Base-by-base conservation (phyloP, 1,140 invertebrate species). In the Zaprionus africanus region DNA sequence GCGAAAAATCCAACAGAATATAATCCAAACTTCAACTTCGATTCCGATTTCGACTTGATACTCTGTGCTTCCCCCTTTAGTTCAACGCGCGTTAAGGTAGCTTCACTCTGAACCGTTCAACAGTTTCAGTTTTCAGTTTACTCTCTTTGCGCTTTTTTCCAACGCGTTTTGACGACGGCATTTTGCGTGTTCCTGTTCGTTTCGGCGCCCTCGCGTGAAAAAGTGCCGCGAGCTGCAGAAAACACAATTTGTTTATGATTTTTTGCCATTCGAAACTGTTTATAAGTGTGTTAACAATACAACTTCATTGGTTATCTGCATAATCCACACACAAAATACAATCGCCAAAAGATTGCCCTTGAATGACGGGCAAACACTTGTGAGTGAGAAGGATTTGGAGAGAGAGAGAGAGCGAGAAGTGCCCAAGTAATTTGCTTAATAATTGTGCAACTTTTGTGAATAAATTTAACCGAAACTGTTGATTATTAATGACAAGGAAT, bases 131-230 rank as follows among this genome's bases (percentile, higher is more conserved):
- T 51, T 51, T 22, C 46, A 51, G 46, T 51, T 51, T 51, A 19
- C 41, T 51, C 64, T 66, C 34, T 22, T 22, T 36, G 26, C 70
- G 49, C 15, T 60, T 64, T 62, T 64, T 62, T 60, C 58, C 38
- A 62, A 46, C 28, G 46, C 19, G 31, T 61, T 81, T 78, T 82
- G 26, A 82, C 81, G 81, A 80, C 81, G 81, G 81, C 81, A 58
- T 81, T 80, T 81, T 68, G 75, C 76, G 31, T 26, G 24, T 34
- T 22, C 24, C 11, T 22, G 11, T 19, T 41, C 5, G 19, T 24
- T 41, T 19, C 57, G 51, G 12, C 12, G 43, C 9, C 12, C n/a
- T 11, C 31, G 49, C 49, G 62, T n/a, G 41, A 12, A 51, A 62
- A 31, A 24, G 31, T 31, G 61, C 2, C 61, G 13, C 61, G 61